Conservation (phyloP, 2,797 vertebrate species). For the Crocidura indochinensis region DNA sequence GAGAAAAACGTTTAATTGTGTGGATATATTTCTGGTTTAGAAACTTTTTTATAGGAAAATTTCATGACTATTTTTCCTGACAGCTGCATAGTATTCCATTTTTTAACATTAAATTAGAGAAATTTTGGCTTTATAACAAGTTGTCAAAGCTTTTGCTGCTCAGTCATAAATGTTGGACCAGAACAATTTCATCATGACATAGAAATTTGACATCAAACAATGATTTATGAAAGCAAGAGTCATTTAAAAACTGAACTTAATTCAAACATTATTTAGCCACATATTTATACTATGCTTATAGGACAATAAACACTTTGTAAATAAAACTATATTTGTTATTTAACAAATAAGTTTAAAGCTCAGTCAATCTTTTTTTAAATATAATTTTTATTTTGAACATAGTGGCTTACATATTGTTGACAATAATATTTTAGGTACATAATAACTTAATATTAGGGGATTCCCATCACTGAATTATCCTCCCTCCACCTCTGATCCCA, state of each 20-base stretch:
- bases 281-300: conserved; percentile 41
- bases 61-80: too few species aligned
- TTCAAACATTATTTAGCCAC: conserved; percentile 53
- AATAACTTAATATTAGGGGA: too few species aligned
- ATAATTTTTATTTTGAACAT: too few species aligned
- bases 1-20: background rate
- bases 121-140: background rate
- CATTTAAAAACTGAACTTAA: conserved; percentile 32
- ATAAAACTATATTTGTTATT: conserved; percentile 27
- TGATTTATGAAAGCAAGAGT: conserved; percentile 9
- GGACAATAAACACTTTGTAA: conserved; percentile 63
- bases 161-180: background rate
- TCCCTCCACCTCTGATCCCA: too few species aligned
- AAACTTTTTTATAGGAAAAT: too few species aligned
- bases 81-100: too few species aligned
- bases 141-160: background rate
- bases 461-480: too few species aligned
- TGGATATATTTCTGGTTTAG: background rate
- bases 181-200: conserved; percentile 5
- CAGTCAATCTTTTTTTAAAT: too few species aligned
- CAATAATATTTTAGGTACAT: too few species aligned
- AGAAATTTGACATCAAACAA: conserved; percentile 48
- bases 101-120: background rate
- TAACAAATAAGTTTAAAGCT: conserved; percentile 53
- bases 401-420: too few species aligned